Evolutionary conservation across 2,888 invertebrate genomes (phyloP).

Genomic region (Dusona sp.): DNA sequence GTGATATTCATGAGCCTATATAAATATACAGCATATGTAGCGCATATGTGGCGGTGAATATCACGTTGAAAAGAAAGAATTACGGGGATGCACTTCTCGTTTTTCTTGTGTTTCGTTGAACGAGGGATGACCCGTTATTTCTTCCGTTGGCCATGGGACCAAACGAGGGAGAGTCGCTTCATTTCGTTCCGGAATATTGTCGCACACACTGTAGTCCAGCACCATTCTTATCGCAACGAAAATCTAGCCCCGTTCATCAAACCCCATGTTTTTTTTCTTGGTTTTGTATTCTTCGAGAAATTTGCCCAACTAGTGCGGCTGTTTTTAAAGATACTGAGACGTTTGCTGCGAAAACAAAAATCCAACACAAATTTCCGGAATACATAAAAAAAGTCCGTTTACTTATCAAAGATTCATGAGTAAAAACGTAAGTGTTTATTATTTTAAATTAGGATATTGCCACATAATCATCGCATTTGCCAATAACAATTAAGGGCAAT

Average conservation of each 20-base stretch:
- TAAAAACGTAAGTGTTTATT: not conserved
- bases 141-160: constrained; percentile 35
- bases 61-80: constrained; percentile 50
- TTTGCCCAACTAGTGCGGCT: not conserved
- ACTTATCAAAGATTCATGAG: not conserved
- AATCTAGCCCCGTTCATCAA: constrained; percentile 66
- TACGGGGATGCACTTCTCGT: constrained; percentile 47
- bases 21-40: constrained; percentile 28
- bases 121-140: constrained; percentile 65
- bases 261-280: constrained; percentile 29
- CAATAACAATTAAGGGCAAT: not conserved
- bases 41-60: constrained; percentile 16
- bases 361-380: not conserved
- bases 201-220: constrained; percentile 19
- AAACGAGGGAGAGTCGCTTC: constrained; percentile 40
- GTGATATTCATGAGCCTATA: constrained; percentile 31
- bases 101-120: constrained; percentile 33
- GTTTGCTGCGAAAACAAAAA: constrained; percentile 3
- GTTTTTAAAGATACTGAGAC: not conserved
- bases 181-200: constrained; percentile 60
- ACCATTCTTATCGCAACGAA: constrained; percentile 54
- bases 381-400: not conserved
- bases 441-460: not conserved
- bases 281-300: constrained; percentile 28
- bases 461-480: not conserved